A percentile compares a stretch with the other conserved stretches of the same genome.
These are phyloP conservation scores for Anastrepha obliqua DNA, from an alignment of 1,140 invertebrate genomes.

Conservation along the genomic window DNA sequence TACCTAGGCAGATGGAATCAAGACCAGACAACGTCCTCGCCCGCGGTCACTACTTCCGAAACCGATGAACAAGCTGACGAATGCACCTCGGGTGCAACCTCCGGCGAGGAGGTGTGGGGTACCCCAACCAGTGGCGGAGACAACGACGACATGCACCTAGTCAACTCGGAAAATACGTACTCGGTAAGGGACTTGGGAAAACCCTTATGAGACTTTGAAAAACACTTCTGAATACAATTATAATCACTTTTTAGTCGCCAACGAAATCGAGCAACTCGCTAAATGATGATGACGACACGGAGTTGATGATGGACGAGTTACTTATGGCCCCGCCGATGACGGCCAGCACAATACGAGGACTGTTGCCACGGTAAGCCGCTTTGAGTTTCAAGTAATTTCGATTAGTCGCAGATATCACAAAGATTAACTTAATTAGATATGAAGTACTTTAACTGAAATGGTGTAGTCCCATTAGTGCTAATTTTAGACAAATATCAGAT, in stretches of 20 bases:
- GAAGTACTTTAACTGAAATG: not conserved
- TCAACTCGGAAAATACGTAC: constrained; percentile 80
- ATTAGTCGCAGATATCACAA: not conserved
- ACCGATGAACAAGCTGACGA: constrained; percentile 77
- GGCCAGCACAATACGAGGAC: constrained; percentile 79
- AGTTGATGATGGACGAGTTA: constrained; percentile 83
- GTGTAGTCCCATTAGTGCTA: constrained; percentile 20
- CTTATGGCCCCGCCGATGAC: constrained; percentile 82
- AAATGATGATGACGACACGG: constrained; percentile 81
- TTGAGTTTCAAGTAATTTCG: not conserved
- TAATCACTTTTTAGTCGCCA: constrained; percentile 74
- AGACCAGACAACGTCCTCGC: constrained; percentile 64
- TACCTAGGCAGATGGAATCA: constrained; percentile 72
- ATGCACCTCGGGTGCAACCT: constrained; percentile 84
- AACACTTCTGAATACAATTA: not conserved
- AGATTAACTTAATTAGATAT: not conserved
- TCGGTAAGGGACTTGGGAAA: constrained; percentile 75
- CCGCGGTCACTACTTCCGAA: constrained; percentile 71
- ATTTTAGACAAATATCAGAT: not conserved
- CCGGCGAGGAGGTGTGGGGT: constrained; percentile 89
- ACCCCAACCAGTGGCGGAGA: constrained; percentile 88
- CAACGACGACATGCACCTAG: constrained; percentile 80
- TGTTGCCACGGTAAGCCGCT: constrained; percentile 78
- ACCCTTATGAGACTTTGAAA: not conserved
- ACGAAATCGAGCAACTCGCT: constrained; percentile 81